A percentile compares a stretch with the other conserved stretches of the same genome.
Conservation (phyloP, 2,888 invertebrate genomes). For the Barypeithes pellucidus region DNA sequence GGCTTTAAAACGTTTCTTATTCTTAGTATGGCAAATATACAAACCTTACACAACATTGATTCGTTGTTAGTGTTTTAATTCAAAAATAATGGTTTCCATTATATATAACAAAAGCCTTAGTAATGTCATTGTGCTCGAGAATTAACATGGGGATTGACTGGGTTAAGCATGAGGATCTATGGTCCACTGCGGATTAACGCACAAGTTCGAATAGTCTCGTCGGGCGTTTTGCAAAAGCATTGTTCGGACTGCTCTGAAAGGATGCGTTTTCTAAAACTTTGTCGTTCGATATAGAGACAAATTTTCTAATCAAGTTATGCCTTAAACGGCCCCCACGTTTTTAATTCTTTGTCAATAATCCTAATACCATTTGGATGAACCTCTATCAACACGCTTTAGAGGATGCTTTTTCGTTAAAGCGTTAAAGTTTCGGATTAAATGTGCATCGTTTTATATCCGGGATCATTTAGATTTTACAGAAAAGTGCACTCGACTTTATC, state of each 20-base stretch:
- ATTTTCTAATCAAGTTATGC: neutral
- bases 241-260: neutral
- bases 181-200: conserved; percentile 12
- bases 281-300: neutral
- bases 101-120: conserved; percentile 10
- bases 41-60: neutral
- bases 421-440: no score
- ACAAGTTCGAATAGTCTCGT: conserved; percentile 1
- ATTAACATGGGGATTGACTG: conserved; percentile 1
- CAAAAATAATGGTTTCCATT: conserved; percentile 7
- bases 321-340: no score
- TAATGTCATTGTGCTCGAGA: conserved; percentile 10
- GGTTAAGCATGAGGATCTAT: conserved; percentile 12
- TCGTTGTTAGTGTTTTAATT: neutral
- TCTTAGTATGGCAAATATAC: no score
- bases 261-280: neutral
- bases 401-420: no score
- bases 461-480: neutral
- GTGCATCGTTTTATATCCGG: neutral
- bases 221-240: conserved; percentile 6
- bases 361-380: no score
- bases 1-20: no score
- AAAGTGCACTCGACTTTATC: no score
- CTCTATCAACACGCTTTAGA: no score
- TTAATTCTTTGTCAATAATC: no score